Base-by-base conservation (phyloP, 2,797 vertebrate genomes). In the Anomalospiza imberbis region DNA sequence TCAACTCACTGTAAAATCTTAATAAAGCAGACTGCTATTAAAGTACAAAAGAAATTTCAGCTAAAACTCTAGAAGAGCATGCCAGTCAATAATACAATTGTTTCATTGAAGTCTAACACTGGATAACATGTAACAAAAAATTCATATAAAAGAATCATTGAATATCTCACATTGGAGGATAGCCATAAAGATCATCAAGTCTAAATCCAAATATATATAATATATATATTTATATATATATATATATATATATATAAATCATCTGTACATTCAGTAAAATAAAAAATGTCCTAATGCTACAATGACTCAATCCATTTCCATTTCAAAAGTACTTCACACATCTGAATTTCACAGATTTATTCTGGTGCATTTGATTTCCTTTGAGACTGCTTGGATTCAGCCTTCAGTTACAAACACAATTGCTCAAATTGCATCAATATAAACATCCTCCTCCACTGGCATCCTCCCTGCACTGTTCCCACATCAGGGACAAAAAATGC, bases 21-120 rank as follows among this genome's bases (percentile, higher is more conserved):
- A 91, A 93, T 70, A 93, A 90, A 93, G 38, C 58, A 94, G 36
- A 65, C 47, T 79, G 66, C 73, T 93, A 88, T 65, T 91, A 75
- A 95, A 94, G 72, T 47, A 84, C 54, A 88, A 93, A 96, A 83
- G 50, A 85, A 80, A 75, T 92, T 54, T 85, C 62, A 83, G 40
- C 25, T 76, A 29, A 80, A 81, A 42, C 12, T 58, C 61, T 70
- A 60, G 36, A 90, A 88, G 32, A 82, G 8, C 26, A 6, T 44
- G 28, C 19, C 11, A 54, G 42, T 60, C 83, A 57, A 38, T 82
- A 92, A 91, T 36, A 68, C 6, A 44, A 20, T 66, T 74, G 8
- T 78, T 62, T 73, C 53, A 14, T 7, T 74, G 54, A 79, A 87
- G 4, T 61, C 5, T 85, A 36, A 72, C 21, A 38, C 11, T 32